Conservation (phyloP, 1,140 invertebrate species). For the Atopsyche davidsoni region DNA sequence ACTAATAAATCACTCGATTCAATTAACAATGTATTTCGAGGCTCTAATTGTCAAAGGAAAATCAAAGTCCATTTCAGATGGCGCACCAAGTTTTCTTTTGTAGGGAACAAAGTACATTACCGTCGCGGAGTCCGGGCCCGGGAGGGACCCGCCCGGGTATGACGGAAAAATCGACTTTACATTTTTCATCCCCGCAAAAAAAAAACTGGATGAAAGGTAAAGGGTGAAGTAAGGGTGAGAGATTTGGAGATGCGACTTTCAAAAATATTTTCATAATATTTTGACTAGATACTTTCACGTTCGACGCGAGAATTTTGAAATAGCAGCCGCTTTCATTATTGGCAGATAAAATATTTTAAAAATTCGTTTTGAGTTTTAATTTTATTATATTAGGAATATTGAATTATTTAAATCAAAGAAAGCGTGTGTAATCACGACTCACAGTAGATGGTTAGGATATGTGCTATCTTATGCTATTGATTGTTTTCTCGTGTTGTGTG, state of each 20-base stretch:
- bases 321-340: neutral
- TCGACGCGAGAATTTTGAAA: neutral
- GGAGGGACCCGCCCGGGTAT: neutral
- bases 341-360: neutral
- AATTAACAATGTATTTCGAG: conserved; percentile 14
- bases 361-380: neutral
- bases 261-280: neutral
- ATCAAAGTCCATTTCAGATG: conserved; percentile 12
- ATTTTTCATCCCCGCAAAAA: conserved; percentile 11
- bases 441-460: too few species aligned
- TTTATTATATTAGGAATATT: too few species aligned
- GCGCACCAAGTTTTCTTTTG: conserved; percentile 9
- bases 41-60: conserved; percentile 13
- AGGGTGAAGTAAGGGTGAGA: neutral
- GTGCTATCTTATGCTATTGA: too few species aligned
- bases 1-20: conserved; percentile 9
- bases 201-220: conserved; percentile 10
- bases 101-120: conserved; percentile 8
- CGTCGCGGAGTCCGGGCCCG: neutral
- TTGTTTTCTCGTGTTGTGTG: too few species aligned
- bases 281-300: neutral
- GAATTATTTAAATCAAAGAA: too few species aligned
- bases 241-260: neutral
- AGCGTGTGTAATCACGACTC: too few species aligned
- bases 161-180: conserved; percentile 15